Conservation (phyloP, 1,140 invertebrate species). For the Eubasilissa regina region DNA sequence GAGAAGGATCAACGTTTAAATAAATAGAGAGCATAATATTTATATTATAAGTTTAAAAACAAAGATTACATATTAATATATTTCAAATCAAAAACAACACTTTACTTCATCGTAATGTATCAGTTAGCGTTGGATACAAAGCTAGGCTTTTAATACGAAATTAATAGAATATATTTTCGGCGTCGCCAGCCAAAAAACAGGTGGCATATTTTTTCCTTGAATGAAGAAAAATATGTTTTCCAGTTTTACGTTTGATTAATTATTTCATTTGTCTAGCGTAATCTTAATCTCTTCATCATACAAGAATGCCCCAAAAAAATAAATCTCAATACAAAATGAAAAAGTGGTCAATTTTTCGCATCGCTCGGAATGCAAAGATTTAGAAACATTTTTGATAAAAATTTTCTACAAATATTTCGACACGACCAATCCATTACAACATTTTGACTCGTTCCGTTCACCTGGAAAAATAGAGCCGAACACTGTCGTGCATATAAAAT, state of each 20-base stretch:
- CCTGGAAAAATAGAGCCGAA: slow-evolving; percentile 28
- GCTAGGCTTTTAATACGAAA: no score
- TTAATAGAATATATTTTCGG: no score
- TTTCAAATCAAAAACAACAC: no score
- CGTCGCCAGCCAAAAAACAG: no score
- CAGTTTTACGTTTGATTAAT: slow-evolving; percentile 5
- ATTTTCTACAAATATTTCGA: slow-evolving; percentile 27
- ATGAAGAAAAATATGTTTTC: no score
- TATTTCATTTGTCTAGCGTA: neutral
- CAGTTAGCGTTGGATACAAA: no score
- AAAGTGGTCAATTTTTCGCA: neutral
- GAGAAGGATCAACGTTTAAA: no score
- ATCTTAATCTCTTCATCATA: slow-evolving; percentile 12
- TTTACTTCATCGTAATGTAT: no score
- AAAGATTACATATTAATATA: no score
- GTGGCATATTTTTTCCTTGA: no score
- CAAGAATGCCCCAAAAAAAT: slow-evolving; percentile 10
- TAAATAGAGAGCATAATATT: no score
- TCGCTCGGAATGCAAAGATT: neutral
- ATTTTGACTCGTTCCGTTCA: slow-evolving; percentile 26
- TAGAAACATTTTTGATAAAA: slow-evolving; percentile 6
- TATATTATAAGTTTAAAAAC: no score
- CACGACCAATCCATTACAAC: neutral
- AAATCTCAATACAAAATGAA: slow-evolving; percentile 2
- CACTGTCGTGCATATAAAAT: neutral